Percentiles rank a stretch among this genome's conserved stretches.
Conservation (phyloP, 2,888 invertebrate species). For the Andricus quercusramuli region DNA sequence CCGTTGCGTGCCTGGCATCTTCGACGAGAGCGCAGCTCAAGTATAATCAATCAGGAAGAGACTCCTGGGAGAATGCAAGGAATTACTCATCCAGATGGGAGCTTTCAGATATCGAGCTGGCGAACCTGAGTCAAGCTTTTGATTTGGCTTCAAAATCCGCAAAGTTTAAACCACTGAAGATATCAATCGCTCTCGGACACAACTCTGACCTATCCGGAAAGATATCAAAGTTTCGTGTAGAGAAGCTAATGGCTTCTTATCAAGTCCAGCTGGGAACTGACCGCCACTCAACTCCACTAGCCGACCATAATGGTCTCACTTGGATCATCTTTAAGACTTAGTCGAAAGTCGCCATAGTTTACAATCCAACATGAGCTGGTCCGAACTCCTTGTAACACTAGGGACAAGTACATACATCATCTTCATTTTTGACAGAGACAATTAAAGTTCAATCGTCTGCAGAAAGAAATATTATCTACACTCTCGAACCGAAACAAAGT, state of each 20-base stretch:
- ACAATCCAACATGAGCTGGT: not conserved
- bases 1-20: slow-evolving; percentile 11
- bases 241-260: not conserved
- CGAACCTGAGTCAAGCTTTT: not conserved
- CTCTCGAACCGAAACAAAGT: not conserved
- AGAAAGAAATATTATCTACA: not conserved
- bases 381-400: not conserved
- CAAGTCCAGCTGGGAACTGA: not conserved
- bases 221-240: slow-evolving; percentile 2
- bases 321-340: not conserved
- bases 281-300: not conserved
- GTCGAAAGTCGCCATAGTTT: not conserved
- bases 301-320: not conserved
- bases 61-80: slow-evolving; percentile 9
- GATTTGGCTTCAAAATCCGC: not conserved
- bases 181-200: not conserved
- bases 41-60: slow-evolving; percentile 34
- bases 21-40: not conserved
- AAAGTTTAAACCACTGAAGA: slow-evolving; percentile 18
- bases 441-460: not conserved
- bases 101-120: not conserved
- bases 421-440: not conserved
- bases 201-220: not conserved
- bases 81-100: slow-evolving; percentile 13
- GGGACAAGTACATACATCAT: not conserved